Base-by-base conservation (phyloP, 2,888 invertebrate genomes). In the Epinotia ramella region DNA sequence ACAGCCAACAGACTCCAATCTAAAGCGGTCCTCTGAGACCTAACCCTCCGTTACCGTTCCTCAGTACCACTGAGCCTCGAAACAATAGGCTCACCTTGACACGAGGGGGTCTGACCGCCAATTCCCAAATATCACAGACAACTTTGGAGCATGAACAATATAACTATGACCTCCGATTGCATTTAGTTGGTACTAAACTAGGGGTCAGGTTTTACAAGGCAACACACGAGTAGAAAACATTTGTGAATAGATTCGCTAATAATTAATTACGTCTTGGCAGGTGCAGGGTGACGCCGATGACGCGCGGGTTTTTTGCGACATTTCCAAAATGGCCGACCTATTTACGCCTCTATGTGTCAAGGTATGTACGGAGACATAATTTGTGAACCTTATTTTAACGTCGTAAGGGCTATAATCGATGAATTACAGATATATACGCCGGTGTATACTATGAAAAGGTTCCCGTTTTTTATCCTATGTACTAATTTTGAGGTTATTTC, bases 211-310 rank as follows among this genome's bases (percentile, higher is more conserved):
- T 53, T 1, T n/a, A 53, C 7, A 53, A 53, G 16, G 53, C 6
- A 53, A n/a, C 1, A n/a, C 53, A 53, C 53, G 53, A 53, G n/a
- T 53, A n/a, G 53, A n/a, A 53, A 53, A 13, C 53, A 16, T 53
- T 53, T 13, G 53, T n/a, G 53, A 53, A 53, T 53, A 53, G 53
- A 53, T 53, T 53, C n/a, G 82, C 83, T 79, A 77, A 87, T 93
- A 92, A 93, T 93, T 93, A 93, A 93, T 93, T 89, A 93, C 87
- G 82, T 83, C 83, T 87, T 93, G 93, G 92, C 93, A 94, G 93
- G 93, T 94, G 93, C 90, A 91, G 92, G 92, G 92, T 92, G 92
- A 91, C 67, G 68, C 11, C 20, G 40, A 56, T 76, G 76, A 76
- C 72, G 62, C 46, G 66, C 67, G 53, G 44, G 59, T 76, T 76